Conservation (phyloP, 2,888 invertebrate species). For the Nomada lathburiana region DNA sequence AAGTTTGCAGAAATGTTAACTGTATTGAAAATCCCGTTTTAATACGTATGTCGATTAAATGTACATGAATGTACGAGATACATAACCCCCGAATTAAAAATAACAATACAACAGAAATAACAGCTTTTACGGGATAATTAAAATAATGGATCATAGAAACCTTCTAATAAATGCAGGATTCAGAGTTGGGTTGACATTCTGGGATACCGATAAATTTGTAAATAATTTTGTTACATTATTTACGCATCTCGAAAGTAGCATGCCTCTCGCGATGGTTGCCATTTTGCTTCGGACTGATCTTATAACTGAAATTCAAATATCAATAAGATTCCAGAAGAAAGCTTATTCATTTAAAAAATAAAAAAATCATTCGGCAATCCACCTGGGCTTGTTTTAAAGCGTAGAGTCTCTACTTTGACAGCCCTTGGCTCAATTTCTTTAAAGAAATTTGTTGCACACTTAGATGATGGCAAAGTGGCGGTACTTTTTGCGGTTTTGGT, state of each 20-base stretch:
- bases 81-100: background rate
- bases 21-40: too few relatives aligned
- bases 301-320: too few relatives aligned
- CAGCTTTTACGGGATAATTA: background rate
- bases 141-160: constrained; percentile 39
- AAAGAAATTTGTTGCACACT: too few relatives aligned
- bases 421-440: too few relatives aligned
- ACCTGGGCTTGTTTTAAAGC: too few relatives aligned
- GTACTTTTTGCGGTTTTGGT: too few relatives aligned
- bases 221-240: constrained; percentile 76
- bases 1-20: background rate
- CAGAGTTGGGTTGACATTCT: constrained; percentile 9
- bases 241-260: constrained; percentile 68
- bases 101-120: background rate
- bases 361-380: too few relatives aligned
- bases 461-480: too few relatives aligned
- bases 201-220: constrained; percentile 68
- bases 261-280: constrained; percentile 73
- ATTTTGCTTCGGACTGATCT: constrained; percentile 60
- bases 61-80: background rate
- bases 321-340: too few relatives aligned
- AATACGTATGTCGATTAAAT: background rate
- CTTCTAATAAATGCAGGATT: constrained; percentile 39
- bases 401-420: too few relatives aligned
- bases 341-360: too few relatives aligned